phyloP scores from a whole-genome alignment of 2,113 vertebrate species.

The Ageneiosus marmoratus region DNA sequence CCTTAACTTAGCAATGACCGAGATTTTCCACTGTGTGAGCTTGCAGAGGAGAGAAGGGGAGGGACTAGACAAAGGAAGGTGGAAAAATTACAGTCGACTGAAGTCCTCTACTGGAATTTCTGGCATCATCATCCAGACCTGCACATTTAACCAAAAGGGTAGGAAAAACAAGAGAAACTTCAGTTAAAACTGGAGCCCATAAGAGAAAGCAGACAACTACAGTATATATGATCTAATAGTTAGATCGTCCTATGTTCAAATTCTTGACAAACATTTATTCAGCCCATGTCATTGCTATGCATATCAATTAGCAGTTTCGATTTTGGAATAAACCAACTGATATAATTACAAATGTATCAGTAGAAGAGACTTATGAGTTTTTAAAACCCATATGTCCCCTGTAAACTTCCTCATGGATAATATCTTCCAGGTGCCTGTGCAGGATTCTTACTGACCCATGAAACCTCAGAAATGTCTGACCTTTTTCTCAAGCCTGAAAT shows the following conservation, averaged over 20 bases:
- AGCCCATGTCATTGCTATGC: background rate
- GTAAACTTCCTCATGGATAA: slow-evolving; percentile 59
- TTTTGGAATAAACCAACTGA: background rate
- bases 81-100: slow-evolving; percentile 68
- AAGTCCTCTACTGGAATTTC: slow-evolving; percentile 73
- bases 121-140: slow-evolving; percentile 71
- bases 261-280: background rate
- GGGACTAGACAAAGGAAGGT: slow-evolving; percentile 71
- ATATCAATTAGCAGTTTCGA: background rate
- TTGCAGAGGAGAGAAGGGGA: slow-evolving; percentile 45
- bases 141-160: slow-evolving; percentile 60
- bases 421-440: slow-evolving; percentile 63
- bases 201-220: background rate
- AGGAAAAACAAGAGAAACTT: slow-evolving; percentile 45
- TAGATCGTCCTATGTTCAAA: background rate
- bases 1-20: slow-evolving; percentile 64
- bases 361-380: slow-evolving; percentile 25
- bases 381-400: slow-evolving; percentile 62
- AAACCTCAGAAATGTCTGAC: slow-evolving; percentile 20
- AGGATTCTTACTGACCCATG: slow-evolving; percentile 21
- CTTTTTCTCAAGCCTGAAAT: slow-evolving; percentile 32
- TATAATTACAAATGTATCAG: background rate
- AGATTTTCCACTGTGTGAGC: slow-evolving; percentile 72
- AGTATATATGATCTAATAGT: background rate
- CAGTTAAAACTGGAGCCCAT: background rate